A percentile compares a stretch with the other conserved stretches of the same genome.
Conservation (phyloP, 2,797 vertebrate genomes). For the Urosaurus nigricauda region DNA sequence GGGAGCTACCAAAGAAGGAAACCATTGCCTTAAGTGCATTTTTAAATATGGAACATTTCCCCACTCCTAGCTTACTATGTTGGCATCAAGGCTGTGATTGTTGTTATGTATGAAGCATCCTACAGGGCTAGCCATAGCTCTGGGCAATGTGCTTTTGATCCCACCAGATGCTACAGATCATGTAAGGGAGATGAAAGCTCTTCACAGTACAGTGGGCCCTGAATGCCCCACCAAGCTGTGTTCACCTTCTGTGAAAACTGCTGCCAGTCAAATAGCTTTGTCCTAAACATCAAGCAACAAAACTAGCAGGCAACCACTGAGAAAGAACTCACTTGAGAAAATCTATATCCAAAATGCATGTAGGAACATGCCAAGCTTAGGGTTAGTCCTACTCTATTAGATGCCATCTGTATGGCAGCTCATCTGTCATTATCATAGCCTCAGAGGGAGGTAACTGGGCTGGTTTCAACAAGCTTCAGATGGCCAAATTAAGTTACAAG, state of each 20-base stretch:
- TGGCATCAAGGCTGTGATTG: neutral
- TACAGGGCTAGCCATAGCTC: neutral
- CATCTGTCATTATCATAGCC: neutral
- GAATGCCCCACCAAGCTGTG: constrained; percentile 28
- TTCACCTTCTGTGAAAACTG: neutral
- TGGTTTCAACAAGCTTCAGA: neutral
- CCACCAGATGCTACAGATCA: neutral
- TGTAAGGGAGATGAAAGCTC: constrained; percentile 23
- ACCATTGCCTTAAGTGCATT: neutral
- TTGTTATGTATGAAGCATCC: neutral
- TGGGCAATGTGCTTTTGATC: constrained; percentile 16
- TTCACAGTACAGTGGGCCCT: neutral
- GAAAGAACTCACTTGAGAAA: neutral
- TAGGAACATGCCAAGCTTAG: neutral
- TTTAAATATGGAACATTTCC: neutral
- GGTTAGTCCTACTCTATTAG: neutral
- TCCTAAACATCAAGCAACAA: neutral
- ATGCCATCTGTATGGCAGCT: neutral
- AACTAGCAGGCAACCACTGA: neutral
- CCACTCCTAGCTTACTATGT: neutral
- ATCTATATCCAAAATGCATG: neutral
- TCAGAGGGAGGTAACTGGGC: neutral
- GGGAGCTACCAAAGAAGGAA: neutral
- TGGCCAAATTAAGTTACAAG: accelerated
- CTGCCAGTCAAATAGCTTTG: neutral